These are phyloP conservation scores for Caenorhabditis virilis DNA, from an alignment of 2,888 invertebrate genomes.

Conservation along the genomic window DNA sequence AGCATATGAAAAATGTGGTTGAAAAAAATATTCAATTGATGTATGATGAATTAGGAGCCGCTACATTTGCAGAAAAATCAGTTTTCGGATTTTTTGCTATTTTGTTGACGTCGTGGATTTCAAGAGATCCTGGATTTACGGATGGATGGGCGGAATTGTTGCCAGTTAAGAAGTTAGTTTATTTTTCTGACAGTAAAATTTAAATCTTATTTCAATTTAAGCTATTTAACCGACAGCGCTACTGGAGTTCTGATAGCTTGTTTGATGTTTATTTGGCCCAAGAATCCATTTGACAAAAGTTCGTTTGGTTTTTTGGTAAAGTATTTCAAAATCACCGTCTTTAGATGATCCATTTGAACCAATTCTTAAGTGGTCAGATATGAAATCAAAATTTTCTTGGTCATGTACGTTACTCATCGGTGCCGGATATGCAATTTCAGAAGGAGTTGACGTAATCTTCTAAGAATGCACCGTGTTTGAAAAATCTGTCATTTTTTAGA, in stretches of 20 bases:
- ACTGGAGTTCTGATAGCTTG: slow-evolving; percentile 34
- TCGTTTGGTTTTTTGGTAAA: neutral
- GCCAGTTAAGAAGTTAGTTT: slow-evolving; percentile 3
- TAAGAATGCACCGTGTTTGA: too few species aligned
- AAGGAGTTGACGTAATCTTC: slow-evolving; percentile 47
- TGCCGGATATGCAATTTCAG: slow-evolving; percentile 48
- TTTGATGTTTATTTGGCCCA: slow-evolving; percentile 44
- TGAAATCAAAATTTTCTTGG: slow-evolving; percentile 48
- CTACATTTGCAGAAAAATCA: slow-evolving; percentile 39
- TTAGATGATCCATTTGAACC: slow-evolving; percentile 19
- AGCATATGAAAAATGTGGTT: slow-evolving; percentile 17
- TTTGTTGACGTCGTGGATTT: slow-evolving; percentile 39
- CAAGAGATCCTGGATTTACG: slow-evolving; percentile 39
- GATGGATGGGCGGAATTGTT: slow-evolving; percentile 36
- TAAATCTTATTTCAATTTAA: slow-evolving; percentile 1
- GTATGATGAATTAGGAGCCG: slow-evolving; percentile 33
- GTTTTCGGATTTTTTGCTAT: slow-evolving; percentile 25
- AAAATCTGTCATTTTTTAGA: too few species aligned
- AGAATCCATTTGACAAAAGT: slow-evolving; percentile 18
- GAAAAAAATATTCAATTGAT: slow-evolving; percentile 34
- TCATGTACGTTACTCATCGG: slow-evolving; percentile 47
- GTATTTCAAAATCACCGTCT: neutral
- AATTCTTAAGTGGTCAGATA: slow-evolving; percentile 45
- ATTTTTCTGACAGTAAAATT: too few species aligned
- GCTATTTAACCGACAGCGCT: slow-evolving; percentile 35